phyloP scores from a whole-genome alignment of 35 echinoderm and acorn worm species.

The Chiridota heheva region DNA sequence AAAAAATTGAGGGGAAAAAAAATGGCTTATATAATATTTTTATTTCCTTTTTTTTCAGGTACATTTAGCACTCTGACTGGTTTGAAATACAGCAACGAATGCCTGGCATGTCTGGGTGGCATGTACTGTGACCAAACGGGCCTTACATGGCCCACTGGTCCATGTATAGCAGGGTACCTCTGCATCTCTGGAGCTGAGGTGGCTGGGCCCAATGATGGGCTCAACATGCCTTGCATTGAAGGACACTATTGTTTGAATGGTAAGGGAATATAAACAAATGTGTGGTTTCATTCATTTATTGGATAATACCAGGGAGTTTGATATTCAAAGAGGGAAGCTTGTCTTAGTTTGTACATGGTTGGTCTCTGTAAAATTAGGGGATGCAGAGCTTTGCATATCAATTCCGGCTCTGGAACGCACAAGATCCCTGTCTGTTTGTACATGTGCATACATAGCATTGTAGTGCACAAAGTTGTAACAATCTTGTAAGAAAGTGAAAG shows the following conservation, averaged over 20 bases:
- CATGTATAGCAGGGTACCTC: slow-evolving; percentile 77
- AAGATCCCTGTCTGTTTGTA: too few relatives aligned
- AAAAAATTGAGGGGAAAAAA: too few relatives aligned
- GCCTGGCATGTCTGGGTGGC: slow-evolving; percentile 67
- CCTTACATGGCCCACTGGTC: slow-evolving; percentile 78
- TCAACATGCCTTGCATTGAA: slow-evolving; percentile 78
- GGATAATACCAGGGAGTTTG: too few relatives aligned
- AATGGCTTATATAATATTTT: background rate
- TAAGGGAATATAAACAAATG: too few relatives aligned
- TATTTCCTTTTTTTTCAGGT: slow-evolving; percentile 33
- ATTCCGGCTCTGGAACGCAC: too few relatives aligned
- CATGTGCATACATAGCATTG: too few relatives aligned
- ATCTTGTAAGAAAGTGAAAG: too few relatives aligned
- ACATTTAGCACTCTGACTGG: slow-evolving; percentile 79
- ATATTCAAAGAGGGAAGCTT: too few relatives aligned
- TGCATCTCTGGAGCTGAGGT: slow-evolving; percentile 59
- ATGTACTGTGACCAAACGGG: slow-evolving; percentile 91
- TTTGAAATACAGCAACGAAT: slow-evolving; percentile 50
- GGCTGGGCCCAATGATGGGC: slow-evolving; percentile 64
- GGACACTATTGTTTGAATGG: slow-evolving; percentile 91
- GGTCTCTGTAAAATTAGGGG: too few relatives aligned
- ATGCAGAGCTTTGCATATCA: too few relatives aligned
- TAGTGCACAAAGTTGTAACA: too few relatives aligned
- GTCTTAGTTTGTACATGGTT: too few relatives aligned
- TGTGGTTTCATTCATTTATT: slow-evolving; percentile 6